Evolutionary conservation across 2,797 vertebrate genomes (phyloP).

Genomic region (Hylomyscus alleni): DNA sequence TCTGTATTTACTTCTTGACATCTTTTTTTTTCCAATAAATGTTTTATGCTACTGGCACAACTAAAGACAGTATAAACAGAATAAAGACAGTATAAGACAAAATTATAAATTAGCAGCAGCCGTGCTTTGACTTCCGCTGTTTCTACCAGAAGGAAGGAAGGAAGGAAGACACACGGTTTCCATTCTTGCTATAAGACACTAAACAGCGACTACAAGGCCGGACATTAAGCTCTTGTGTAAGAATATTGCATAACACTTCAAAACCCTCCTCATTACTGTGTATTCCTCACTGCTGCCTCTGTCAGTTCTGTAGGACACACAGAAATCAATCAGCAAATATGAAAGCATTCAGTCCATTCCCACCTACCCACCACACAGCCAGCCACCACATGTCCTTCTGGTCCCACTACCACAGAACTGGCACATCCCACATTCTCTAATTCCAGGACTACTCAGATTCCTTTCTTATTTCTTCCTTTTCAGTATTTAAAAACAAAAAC

Average conservation of each 20-base stretch:
- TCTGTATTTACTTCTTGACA: not conserved
- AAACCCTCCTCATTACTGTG: not conserved
- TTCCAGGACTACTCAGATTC: not conserved
- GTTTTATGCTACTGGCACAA: slow-evolving; percentile 56
- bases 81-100: slow-evolving; percentile 31
- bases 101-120: slow-evolving; percentile 49
- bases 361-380: not conserved
- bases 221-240: slow-evolving; percentile 25
- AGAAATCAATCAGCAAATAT: not conserved
- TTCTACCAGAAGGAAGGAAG: slow-evolving; percentile 66
- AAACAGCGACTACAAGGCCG: slow-evolving; percentile 32
- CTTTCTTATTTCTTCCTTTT: slow-evolving; percentile 31
- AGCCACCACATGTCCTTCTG: not conserved
- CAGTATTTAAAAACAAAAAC: not conserved
- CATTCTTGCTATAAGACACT: slow-evolving; percentile 50
- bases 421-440: not conserved
- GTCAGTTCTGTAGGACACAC: not conserved
- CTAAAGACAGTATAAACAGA: slow-evolving; percentile 57
- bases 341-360: not conserved
- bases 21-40: slow-evolving; percentile 12
- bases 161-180: slow-evolving; percentile 51
- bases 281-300: too few species aligned
- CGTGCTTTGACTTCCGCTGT: slow-evolving; percentile 67
- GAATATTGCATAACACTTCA: not conserved
- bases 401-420: not conserved